phyloP scores from a whole-genome alignment of 2,113 vertebrate species.

The Vulpes vulpes region DNA sequence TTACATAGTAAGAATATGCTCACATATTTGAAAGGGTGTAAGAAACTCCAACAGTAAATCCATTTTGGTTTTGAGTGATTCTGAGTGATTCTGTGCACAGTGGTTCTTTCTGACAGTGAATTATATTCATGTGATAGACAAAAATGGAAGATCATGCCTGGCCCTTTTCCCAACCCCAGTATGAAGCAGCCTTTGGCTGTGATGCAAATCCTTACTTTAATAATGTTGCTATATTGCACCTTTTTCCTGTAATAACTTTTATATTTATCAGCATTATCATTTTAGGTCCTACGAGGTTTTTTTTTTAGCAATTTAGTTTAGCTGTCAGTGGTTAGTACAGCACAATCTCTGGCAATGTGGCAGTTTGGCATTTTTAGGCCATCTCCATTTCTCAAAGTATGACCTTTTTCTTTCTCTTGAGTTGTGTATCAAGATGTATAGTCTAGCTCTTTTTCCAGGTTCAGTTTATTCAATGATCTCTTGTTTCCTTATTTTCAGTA shows the following conservation, averaged over 20 bases:
- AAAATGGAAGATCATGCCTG: neutral
- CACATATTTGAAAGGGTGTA: neutral
- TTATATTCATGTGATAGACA: neutral
- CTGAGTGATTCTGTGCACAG: neutral
- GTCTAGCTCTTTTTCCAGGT: neutral
- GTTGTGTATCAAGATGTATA: neutral
- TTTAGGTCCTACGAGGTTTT: neutral
- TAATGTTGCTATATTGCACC: neutral
- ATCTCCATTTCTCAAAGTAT: neutral
- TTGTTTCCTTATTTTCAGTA: neutral
- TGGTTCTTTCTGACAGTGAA: neutral
- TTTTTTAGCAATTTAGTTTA: neutral
- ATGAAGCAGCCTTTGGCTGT: neutral
- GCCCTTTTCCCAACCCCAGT: neutral
- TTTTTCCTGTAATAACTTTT: neutral
- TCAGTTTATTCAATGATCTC: neutral
- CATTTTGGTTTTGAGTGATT: neutral
- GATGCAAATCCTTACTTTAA: neutral
- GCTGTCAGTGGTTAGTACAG: neutral
- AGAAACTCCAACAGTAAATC: neutral
- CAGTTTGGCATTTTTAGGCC: neutral
- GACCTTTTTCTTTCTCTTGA: neutral
- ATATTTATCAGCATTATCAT: neutral
- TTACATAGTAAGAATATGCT: neutral
- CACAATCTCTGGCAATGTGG: neutral